Evolutionary conservation across 1,140 invertebrate species (phyloP).

Genomic region (Nephila pilipes): DNA sequence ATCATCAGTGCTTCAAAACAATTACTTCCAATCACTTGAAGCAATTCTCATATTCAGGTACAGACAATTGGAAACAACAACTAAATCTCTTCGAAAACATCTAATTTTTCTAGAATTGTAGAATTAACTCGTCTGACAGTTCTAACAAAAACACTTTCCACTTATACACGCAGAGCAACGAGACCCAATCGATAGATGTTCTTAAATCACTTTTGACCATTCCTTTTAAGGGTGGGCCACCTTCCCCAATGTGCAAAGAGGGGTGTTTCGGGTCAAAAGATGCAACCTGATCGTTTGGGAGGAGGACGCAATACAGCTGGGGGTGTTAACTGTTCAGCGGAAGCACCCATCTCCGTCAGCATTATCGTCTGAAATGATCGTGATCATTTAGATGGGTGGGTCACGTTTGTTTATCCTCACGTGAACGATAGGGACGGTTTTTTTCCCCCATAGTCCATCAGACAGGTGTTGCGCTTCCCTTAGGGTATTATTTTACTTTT

Average conservation of each 20-base stretch:
- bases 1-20: too few species aligned
- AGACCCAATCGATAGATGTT: too few species aligned
- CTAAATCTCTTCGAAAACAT: too few species aligned
- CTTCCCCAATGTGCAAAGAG: not conserved
- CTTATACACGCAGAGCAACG: too few species aligned
- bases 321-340: conserved; percentile 36
- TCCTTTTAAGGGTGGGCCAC: not conserved
- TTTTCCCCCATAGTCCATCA: not conserved
- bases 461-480: conserved; percentile 19
- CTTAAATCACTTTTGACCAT: not conserved
- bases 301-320: not conserved
- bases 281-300: conserved; percentile 53
- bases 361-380: conserved; percentile 23
- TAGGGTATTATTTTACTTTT: too few species aligned
- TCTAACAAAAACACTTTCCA: too few species aligned
- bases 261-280: not conserved
- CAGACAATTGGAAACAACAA: too few species aligned
- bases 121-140: too few species aligned
- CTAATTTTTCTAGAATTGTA: too few species aligned
- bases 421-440: not conserved
- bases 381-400: conserved; percentile 57
- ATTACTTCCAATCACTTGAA: too few species aligned
- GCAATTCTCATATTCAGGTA: too few species aligned
- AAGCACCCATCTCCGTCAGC: not conserved
- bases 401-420: conserved; percentile 50